phyloP scores from a whole-genome alignment of 2,888 invertebrate genomes.

The Sylvicola cinctus region DNA sequence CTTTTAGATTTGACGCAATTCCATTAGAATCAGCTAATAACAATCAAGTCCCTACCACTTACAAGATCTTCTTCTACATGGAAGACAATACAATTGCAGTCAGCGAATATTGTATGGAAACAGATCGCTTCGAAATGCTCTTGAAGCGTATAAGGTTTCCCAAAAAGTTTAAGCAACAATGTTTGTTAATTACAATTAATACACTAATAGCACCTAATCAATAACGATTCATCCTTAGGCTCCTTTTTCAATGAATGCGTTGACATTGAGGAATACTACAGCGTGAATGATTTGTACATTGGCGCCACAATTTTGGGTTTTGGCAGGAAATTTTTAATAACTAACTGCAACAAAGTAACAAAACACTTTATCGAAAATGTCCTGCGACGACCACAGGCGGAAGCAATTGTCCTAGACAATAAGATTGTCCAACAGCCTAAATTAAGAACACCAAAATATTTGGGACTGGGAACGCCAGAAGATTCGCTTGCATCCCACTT shows the following conservation, averaged over 20 bases:
- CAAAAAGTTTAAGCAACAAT: constrained; percentile 43
- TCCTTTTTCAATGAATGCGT: constrained; percentile 21
- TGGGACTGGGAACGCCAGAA: constrained; percentile 45
- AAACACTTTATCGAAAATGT: constrained; percentile 43
- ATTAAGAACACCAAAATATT: constrained; percentile 8
- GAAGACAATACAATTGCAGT: constrained; percentile 64
- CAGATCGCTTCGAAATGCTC: constrained; percentile 54
- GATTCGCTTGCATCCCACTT: constrained; percentile 56
- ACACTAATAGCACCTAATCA: neutral
- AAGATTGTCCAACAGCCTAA: constrained; percentile 2
- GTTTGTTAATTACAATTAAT: constrained; percentile 24
- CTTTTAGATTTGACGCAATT: no score
- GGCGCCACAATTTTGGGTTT: constrained; percentile 50
- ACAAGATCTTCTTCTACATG: constrained; percentile 56
- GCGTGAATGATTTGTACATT: constrained; percentile 53
- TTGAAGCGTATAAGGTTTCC: constrained; percentile 57
- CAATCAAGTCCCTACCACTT: no score
- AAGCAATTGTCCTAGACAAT: constrained; percentile 13
- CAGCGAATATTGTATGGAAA: constrained; percentile 43
- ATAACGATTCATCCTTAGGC: constrained; percentile 1
- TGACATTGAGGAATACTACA: constrained; percentile 57
- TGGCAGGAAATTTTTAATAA: constrained; percentile 49
- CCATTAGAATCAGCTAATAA: no score
- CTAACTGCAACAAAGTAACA: constrained; percentile 64
- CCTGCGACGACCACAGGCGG: constrained; percentile 10